Evolutionary conservation across 2,888 invertebrate species (phyloP), one percentile per base, ranked within the genome.

Genomic region (Vannuccia rotundouncinata): DNA sequence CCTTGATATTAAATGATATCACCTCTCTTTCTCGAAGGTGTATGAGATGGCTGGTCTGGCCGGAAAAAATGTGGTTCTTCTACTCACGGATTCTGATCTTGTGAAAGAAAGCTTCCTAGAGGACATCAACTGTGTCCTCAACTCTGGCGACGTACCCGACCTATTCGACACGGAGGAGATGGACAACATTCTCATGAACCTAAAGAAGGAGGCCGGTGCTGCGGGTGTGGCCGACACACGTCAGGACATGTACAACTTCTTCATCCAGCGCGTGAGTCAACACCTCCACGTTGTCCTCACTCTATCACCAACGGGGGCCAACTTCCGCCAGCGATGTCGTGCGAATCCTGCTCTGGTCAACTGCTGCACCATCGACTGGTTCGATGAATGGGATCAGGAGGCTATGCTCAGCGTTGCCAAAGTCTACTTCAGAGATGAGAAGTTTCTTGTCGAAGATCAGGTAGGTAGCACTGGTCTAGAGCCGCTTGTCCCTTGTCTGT

Each of bases 311-410:
- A 87, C 86, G 1, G 87, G 87, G 28, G 83, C 82, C 13, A 84
- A 84, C 82, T 88, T 88, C 84, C 84, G 88, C 1, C 86, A 87
- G 82, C 83, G 87, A 22, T 88, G 87, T 80, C 85, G 88, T 0
- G 86, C 87, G 85, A 87, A 88, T 79, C 88, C 88, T 0, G 85
- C 88, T 0, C 84, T 88, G 59, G 86, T 88, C 81, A 88, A 87
- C 84, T 88, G 87, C 83, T 88, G 87, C 81, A 88, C 87, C 0
- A 88, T 88, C 28, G 88, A 88, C 83, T 88, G 88, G 88, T 88
- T 85, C 81, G 85, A 86, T 80, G 87, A 87, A 74, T 88, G 88
- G 88, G 84, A 85, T 5, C 84, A 85, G 10, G 85, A 85, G 79
- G 87, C 88, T 79, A 87, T 87, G 86, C 80, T 86, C 27, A 85